A percentile compares a stretch with the other conserved stretches of the same genome.
phyloP scores from a whole-genome alignment of 2,888 invertebrate genomes.

The Taphrorychus bicolor region DNA sequence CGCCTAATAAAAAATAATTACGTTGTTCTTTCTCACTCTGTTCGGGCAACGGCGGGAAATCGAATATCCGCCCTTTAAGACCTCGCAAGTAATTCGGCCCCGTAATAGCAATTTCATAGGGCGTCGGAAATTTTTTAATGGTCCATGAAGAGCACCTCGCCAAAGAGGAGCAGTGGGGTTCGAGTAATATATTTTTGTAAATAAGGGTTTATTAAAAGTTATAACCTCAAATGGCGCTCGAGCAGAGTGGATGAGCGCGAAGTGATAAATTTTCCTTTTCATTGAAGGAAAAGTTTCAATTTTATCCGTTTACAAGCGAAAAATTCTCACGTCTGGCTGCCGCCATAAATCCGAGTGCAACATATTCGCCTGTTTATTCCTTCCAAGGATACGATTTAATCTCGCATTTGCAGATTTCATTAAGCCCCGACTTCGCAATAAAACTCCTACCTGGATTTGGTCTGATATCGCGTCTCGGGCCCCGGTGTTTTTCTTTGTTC shows the following conservation, averaged over 20 bases:
- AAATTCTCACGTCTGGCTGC: not conserved
- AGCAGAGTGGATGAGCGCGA: slow-evolving; percentile 2
- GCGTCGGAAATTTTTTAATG: slow-evolving; percentile 38
- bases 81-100: slow-evolving; percentile 30
- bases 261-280: slow-evolving; percentile 5
- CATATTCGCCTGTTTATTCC: slow-evolving; percentile 20
- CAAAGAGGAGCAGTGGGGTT: slow-evolving; percentile 22
- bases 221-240: slow-evolving; percentile 20
- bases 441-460: slow-evolving; percentile 33
- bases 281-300: slow-evolving; percentile 5
- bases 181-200: slow-evolving; percentile 38
- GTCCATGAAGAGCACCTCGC: slow-evolving; percentile 32
- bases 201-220: slow-evolving; percentile 34
- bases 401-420: slow-evolving; percentile 34
- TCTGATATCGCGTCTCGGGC: slow-evolving; percentile 18
- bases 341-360: slow-evolving; percentile 18
- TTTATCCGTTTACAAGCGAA: slow-evolving; percentile 4
- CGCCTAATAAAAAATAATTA: slow-evolving; percentile 4
- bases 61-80: slow-evolving; percentile 27
- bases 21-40: not conserved
- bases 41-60: slow-evolving; percentile 10
- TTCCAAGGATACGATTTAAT: slow-evolving; percentile 25
- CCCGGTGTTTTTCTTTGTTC: slow-evolving; percentile 19
- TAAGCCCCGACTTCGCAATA: slow-evolving; percentile 30
- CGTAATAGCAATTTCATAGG: slow-evolving; percentile 37